phyloP scores from a whole-genome alignment of 2,797 vertebrate genomes.

The Rachycentron canadum region DNA sequence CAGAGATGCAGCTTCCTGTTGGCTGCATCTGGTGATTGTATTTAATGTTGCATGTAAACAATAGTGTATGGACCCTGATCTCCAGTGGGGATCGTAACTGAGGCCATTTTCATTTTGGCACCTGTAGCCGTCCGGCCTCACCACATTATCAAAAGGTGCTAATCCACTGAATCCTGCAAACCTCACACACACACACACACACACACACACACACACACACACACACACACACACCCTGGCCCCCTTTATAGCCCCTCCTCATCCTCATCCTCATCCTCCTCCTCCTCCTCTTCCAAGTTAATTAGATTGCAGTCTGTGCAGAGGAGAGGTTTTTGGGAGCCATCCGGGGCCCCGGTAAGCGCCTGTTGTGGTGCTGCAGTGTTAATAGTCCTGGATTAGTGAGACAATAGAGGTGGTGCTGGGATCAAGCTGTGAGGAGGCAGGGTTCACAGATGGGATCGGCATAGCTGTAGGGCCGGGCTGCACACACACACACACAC shows the following conservation, averaged over 20 bases:
- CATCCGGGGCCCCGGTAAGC: slow-evolving; percentile 43
- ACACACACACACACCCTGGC: background rate
- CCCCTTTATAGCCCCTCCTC: background rate
- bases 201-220: slow-evolving; percentile 24
- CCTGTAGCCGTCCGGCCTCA: slow-evolving; percentile 34
- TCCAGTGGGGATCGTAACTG: slow-evolving; percentile 3
- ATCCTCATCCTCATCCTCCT: too few relatives aligned
- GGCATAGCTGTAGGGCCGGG: slow-evolving; percentile 62
- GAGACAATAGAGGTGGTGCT: slow-evolving; percentile 71
- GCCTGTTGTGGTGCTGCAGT: slow-evolving; percentile 64
- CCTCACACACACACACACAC: slow-evolving; percentile 36
- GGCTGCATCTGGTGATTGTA: background rate
- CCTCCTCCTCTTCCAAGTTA: slow-evolving; percentile 40
- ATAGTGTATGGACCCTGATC: background rate
- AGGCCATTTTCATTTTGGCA: slow-evolving; percentile 55
- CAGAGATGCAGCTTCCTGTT: background rate
- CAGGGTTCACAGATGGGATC: slow-evolving; percentile 77
- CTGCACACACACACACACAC: slow-evolving; percentile 23
- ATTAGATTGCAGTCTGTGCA: slow-evolving; percentile 72
- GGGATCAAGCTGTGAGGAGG: slow-evolving; percentile 74
- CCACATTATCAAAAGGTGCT: slow-evolving; percentile 51
- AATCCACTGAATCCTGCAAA: slow-evolving; percentile 72
- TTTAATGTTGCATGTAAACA: background rate
- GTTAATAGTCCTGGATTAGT: slow-evolving; percentile 79
- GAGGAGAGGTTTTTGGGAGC: slow-evolving; percentile 65